Base-by-base conservation (phyloP, 2,888 invertebrate species). In the Drosophila neoperkinsi region DNA sequence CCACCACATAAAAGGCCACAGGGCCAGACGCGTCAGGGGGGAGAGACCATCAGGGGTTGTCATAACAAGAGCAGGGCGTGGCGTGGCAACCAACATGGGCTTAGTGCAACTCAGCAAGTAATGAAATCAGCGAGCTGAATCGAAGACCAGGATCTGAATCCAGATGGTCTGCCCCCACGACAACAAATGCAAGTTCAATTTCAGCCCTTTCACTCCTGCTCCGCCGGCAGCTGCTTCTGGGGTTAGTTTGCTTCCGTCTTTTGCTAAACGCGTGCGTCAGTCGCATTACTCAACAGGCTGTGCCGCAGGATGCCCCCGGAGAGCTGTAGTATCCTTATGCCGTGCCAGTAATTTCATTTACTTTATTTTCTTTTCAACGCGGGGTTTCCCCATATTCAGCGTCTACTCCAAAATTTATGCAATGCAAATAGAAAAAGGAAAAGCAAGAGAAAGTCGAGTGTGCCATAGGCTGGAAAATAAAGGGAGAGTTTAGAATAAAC, bases 241-340 rank as follows among this genome's bases (percentile, higher is more conserved):
- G 75, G 75, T 77, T 74, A 72, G 53, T 63, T 71, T 78, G 60
- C 64, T 74, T 69, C 46, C 56, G 50, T n/a, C 10, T 33, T 33
- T 36, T 21, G 50, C 10, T 50, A 33, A 71, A 79, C 76, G 89
- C 90, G 87, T 87, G 88, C 78, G 66, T 53, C 67, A 65, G 77
- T 83, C 82, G 79, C 73, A 82, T 78, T 77, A 81, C 79, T 82
- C 77, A 82, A 79, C 65, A 82, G 77, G 79, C 78, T 73, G 70
- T 69, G 51, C 79, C 52, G 64, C 88, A 85, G 88, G 75, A 80
- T 70, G 72, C 77, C 65, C 43, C n/a, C 28, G 18, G 18, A 55
- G 43, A 51, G 59, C 36, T 28, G 11, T 36, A 58, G 46, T 59
- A 72, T 79, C 61, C 83, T 75, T 71, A 36, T 62, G 69, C 65